Evolutionary conservation across 2,888 invertebrate genomes (phyloP).

Genomic region (Dryomyza anilis): DNA sequence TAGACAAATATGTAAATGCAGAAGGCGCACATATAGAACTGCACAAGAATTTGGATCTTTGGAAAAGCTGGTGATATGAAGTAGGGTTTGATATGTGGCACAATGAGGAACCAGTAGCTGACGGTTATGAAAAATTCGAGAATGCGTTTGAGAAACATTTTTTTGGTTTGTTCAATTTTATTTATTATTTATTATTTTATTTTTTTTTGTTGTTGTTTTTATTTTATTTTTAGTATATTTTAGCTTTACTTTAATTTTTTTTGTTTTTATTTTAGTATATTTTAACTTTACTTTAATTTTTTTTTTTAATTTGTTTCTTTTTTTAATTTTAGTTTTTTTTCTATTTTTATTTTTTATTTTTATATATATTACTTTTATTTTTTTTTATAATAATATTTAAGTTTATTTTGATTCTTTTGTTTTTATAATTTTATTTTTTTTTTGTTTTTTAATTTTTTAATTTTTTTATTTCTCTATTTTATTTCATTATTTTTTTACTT

Average conservation of each 20-base stretch:
- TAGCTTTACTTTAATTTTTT: neutral
- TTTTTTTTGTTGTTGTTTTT: too few species aligned
- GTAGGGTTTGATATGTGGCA: too few species aligned
- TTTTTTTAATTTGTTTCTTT: neutral
- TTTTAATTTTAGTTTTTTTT: neutral
- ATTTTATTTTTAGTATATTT: too few species aligned
- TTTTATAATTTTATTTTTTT: neutral
- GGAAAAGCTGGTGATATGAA: too few species aligned
- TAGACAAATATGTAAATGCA: too few species aligned
- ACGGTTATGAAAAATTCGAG: too few species aligned
- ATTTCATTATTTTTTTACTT: neutral
- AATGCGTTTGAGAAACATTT: too few species aligned
- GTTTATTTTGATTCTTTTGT: neutral
- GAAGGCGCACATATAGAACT: too few species aligned
- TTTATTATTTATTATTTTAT: too few species aligned
- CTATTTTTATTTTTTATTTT: constrained; percentile 3
- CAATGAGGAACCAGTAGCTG: too few species aligned
- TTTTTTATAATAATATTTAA: neutral
- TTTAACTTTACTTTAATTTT: neutral
- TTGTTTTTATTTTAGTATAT: constrained; percentile 1
- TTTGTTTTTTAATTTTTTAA: neutral
- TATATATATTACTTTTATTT: neutral
- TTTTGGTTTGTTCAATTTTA: too few species aligned
- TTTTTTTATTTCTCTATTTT: constrained; percentile 8
- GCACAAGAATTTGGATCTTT: too few species aligned